phyloP scores from a whole-genome alignment of 2,888 invertebrate genomes.

The Lacanobia oleracea region DNA sequence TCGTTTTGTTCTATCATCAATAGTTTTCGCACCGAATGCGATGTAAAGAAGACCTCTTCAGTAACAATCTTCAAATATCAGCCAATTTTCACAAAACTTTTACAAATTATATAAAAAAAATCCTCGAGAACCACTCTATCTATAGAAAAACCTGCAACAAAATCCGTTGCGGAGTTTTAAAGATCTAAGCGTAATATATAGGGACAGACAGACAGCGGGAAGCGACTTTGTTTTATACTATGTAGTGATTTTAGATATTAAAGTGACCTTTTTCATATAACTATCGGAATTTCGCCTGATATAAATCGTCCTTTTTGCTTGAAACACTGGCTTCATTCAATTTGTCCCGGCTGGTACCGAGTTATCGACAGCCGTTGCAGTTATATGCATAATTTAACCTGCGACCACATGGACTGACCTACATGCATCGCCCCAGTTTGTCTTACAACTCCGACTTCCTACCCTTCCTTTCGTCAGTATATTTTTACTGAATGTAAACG shows the following conservation, averaged over 20 bases:
- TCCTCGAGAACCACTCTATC: no score
- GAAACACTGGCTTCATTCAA: conserved; percentile 50
- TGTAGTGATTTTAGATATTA: not conserved
- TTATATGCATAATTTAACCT: conserved; percentile 72
- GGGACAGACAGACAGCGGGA: no score
- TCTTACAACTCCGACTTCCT: conserved; percentile 58
- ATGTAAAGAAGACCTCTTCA: no score
- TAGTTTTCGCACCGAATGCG: no score
- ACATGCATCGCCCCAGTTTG: conserved; percentile 68
- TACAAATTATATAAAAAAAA: no score
- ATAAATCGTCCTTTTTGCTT: conserved; percentile 18
- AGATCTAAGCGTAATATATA: no score
- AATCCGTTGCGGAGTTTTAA: no score
- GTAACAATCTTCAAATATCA: no score
- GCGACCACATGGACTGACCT: conserved; percentile 63
- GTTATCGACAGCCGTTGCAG: conserved; percentile 66
- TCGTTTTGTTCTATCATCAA: no score
- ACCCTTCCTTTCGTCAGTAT: conserved; percentile 63
- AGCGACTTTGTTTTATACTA: no score
- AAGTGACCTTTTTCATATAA: not conserved
- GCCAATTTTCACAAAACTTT: no score
- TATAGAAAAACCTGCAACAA: no score
- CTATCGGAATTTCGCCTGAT: not conserved
- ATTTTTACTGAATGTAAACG: conserved; percentile 61
- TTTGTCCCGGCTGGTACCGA: conserved; percentile 40